phyloP scores from a whole-genome alignment of 2,113 vertebrate genomes.

The Leptodactylus fuscus region DNA sequence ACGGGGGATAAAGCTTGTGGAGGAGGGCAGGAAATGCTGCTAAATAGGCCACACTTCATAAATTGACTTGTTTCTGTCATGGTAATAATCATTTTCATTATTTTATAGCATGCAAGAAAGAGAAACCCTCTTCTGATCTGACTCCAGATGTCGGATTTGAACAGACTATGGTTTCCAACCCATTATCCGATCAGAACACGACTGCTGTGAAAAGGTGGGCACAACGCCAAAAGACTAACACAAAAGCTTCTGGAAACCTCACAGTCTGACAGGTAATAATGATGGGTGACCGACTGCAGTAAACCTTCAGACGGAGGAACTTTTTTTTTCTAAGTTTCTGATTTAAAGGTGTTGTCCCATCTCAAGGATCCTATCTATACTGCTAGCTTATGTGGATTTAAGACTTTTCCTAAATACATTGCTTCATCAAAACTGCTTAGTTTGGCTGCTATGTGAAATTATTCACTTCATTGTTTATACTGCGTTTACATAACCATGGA shows the following conservation, averaged over 20 bases:
- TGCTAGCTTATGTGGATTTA: too few relatives aligned
- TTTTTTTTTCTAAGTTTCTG: too few relatives aligned
- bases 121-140: not conserved
- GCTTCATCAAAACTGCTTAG: too few relatives aligned
- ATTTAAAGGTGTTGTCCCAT: not conserved
- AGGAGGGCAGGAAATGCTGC: not conserved
- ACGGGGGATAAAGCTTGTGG: not conserved
- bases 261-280: not conserved
- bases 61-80: not conserved
- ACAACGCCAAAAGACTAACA: conserved; percentile 32
- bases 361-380: too few relatives aligned
- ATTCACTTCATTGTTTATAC: too few relatives aligned
- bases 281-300: conserved; percentile 5
- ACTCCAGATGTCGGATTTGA: conserved; percentile 26
- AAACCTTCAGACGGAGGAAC: not conserved
- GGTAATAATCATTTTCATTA: not conserved
- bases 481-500: too few relatives aligned
- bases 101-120: not conserved
- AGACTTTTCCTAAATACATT: too few relatives aligned
- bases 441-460: too few relatives aligned
- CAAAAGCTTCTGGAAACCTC: conserved; percentile 39
- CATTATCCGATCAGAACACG: conserved; percentile 32
- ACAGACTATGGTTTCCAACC: conserved; percentile 2
- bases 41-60: not conserved
- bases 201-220: not conserved